These are phyloP conservation scores for Sarcophaga carnaria DNA, from an alignment of 2,888 invertebrate genomes.

Conservation along the genomic window DNA sequence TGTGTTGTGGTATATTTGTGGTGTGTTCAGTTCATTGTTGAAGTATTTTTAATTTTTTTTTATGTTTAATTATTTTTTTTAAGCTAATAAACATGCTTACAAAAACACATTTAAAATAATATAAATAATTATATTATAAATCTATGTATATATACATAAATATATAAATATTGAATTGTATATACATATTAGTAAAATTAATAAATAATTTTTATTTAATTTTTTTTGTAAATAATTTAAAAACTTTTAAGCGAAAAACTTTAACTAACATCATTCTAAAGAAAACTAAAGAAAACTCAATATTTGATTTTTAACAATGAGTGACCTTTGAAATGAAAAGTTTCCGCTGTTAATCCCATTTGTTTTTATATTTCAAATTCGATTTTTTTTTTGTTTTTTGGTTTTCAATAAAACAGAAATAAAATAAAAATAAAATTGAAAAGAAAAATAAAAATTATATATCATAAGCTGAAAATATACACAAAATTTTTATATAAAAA, in stretches of 20 bases:
- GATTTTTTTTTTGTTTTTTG: constrained; percentile 27
- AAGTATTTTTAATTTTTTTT: constrained; percentile 47
- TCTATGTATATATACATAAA: background rate
- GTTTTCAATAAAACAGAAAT: constrained; percentile 67
- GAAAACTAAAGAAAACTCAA: constrained; percentile 36
- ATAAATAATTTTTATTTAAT: too few relatives aligned
- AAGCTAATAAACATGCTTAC: background rate
- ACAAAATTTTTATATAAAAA: constrained; percentile 4
- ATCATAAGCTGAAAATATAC: constrained; percentile 38
- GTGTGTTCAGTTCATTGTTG: constrained; percentile 47
- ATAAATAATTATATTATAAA: background rate
- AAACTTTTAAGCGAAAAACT: background rate
- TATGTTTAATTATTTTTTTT: constrained; percentile 6
- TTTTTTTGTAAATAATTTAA: too few relatives aligned
- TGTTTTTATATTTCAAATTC: constrained; percentile 13
- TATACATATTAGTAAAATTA: background rate
- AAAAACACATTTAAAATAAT: background rate
- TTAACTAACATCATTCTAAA: constrained; percentile 2
- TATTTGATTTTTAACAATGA: constrained; percentile 55
- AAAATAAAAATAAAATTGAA: constrained; percentile 58
- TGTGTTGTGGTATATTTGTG: constrained; percentile 35
- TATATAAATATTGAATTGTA: background rate
- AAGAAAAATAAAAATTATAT: constrained; percentile 36
- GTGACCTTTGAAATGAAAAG: constrained; percentile 68
- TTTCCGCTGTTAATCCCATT: constrained; percentile 61